Evolutionary conservation across 2,888 invertebrate genomes (phyloP).

Genomic region (Orthosia gothica): DNA sequence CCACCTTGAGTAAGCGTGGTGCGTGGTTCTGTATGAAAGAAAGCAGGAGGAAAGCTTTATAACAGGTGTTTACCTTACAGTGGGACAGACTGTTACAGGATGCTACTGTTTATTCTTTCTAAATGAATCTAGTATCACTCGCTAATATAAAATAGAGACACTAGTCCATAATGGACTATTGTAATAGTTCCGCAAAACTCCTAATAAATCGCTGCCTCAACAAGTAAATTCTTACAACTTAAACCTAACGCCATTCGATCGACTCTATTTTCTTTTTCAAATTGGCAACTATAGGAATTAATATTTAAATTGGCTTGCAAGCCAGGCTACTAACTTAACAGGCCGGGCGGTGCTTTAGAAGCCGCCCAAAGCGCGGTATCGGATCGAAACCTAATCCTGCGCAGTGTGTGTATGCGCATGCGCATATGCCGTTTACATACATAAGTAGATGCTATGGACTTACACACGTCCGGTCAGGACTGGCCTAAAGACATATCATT

Average conservation of each 20-base stretch:
- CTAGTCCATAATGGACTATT: too few species aligned
- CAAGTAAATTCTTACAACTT: conserved; percentile 11
- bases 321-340: conserved; percentile 12
- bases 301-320: conserved; percentile 44
- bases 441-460: conserved; percentile 34
- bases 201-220: background rate
- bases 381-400: conserved; percentile 44
- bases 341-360: conserved; percentile 40
- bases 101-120: too few species aligned
- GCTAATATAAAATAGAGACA: too few species aligned
- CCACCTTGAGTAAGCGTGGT: too few species aligned
- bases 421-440: conserved; percentile 62
- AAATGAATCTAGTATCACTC: too few species aligned
- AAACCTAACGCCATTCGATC: background rate
- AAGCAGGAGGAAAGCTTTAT: too few species aligned
- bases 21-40: too few species aligned
- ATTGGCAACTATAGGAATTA: conserved; percentile 29
- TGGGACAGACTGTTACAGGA: too few species aligned
- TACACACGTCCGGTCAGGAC: conserved; percentile 43
- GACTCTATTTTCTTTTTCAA: conserved; percentile 38
- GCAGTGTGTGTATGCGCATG: conserved; percentile 27
- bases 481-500: conserved; percentile 1
- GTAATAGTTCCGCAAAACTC: too few species aligned
- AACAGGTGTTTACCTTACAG: too few species aligned
- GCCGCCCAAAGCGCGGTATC: conserved; percentile 16